Conservation (phyloP, 2,113 vertebrate genomes). For the Grus americana region DNA sequence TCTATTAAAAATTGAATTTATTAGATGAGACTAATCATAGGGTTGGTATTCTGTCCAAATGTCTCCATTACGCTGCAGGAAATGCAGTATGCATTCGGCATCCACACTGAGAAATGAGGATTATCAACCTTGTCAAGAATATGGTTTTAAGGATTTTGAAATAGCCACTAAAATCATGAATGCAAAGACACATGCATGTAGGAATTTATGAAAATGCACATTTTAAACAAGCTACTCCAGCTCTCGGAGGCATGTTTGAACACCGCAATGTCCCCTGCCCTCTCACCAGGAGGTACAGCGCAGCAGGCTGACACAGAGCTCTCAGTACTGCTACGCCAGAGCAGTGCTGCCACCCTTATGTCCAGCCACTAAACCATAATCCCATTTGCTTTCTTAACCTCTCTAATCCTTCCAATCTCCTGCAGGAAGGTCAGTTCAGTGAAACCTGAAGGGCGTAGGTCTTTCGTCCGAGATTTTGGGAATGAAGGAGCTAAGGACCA, state of each 20-base stretch:
- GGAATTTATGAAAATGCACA: not conserved
- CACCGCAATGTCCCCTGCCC: accelerated
- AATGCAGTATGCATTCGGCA: not conserved
- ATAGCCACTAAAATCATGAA: not conserved
- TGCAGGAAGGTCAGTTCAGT: not conserved
- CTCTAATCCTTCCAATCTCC: not conserved
- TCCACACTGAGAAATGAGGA: not conserved
- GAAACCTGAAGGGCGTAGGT: not conserved
- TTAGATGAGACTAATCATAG: not conserved
- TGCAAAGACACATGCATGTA: accelerated
- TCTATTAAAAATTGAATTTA: not conserved
- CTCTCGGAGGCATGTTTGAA: not conserved
- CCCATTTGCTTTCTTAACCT: not conserved
- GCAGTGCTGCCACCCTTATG: not conserved
- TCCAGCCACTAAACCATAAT: not conserved
- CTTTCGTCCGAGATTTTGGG: not conserved
- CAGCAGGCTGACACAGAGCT: not conserved
- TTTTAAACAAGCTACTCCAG: not conserved
- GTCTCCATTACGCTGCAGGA: not conserved
- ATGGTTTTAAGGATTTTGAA: not conserved
- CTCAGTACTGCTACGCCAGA: not conserved
- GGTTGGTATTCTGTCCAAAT: not conserved
- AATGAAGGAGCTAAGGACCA: not conserved
- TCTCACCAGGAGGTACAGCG: not conserved
- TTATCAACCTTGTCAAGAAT: not conserved